These are phyloP conservation scores for Hyla sarda DNA, from an alignment of 2,113 vertebrate species.

Conservation along the genomic window DNA sequence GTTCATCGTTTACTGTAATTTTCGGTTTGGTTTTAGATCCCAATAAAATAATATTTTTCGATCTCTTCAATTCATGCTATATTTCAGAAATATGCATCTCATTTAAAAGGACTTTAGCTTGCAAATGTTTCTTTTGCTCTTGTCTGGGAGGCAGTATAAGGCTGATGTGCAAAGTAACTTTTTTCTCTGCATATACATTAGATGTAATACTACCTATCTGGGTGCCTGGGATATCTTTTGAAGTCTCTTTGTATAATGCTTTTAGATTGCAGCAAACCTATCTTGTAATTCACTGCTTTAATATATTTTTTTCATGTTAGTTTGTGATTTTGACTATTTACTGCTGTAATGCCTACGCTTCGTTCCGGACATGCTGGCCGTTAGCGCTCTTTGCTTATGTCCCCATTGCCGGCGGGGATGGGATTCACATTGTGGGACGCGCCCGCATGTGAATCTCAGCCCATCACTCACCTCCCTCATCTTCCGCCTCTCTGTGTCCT, in stretches of 20 bases:
- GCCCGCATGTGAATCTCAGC: too few relatives aligned
- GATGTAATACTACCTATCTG: neutral
- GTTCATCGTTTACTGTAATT: neutral
- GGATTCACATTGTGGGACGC: too few relatives aligned
- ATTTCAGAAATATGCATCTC: neutral
- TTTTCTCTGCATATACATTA: conserved; percentile 23
- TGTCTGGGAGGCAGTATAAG: neutral
- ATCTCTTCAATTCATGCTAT: neutral
- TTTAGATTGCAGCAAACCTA: neutral
- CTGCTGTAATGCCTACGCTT: too few relatives aligned
- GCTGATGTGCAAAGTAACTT: neutral
- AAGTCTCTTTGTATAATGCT: neutral
- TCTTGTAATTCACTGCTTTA: neutral
- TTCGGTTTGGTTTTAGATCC: neutral
- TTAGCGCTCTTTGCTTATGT: too few relatives aligned
- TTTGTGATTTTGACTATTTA: too few relatives aligned
- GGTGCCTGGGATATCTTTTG: neutral
- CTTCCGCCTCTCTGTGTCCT: too few relatives aligned
- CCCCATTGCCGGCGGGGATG: too few relatives aligned
- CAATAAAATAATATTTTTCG: neutral
- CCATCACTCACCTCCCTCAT: too few relatives aligned
- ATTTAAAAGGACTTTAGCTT: conserved; percentile 8
- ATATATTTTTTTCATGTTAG: neutral
- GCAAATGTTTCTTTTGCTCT: neutral
- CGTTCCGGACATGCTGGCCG: too few relatives aligned